These are phyloP conservation scores for Eledone cirrhosa DNA, from an alignment of 2,888 invertebrate genomes.

Conservation along the genomic window DNA sequence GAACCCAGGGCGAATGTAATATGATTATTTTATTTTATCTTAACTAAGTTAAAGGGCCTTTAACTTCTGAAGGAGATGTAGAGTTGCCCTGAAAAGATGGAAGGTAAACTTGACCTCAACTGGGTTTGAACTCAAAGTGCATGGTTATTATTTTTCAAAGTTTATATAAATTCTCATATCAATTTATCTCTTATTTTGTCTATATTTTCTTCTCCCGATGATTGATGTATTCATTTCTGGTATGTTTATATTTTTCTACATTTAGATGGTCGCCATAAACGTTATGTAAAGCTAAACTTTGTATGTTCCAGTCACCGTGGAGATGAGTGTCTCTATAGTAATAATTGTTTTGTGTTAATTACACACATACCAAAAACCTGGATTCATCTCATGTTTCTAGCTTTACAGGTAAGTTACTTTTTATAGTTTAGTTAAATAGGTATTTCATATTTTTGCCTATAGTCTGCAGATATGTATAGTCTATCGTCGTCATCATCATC, in stretches of 20 bases:
- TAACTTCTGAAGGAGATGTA: no score
- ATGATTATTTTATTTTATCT: no score
- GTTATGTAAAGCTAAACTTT: constrained; percentile 87
- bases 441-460: no score
- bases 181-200: neutral
- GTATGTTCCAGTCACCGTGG: constrained; percentile 79
- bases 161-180: no score
- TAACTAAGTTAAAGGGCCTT: no score
- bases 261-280: constrained; percentile 82
- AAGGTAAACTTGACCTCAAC: no score
- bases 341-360: constrained; percentile 68
- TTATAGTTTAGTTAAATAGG: neutral
- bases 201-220: neutral
- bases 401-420: constrained; percentile 75
- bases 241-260: constrained; percentile 38
- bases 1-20: no score
- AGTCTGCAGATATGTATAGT: no score
- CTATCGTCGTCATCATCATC: no score
- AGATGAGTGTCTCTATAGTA: constrained; percentile 83
- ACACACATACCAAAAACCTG: constrained; percentile 84
- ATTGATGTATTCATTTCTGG: neutral
- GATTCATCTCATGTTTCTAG: constrained; percentile 96
- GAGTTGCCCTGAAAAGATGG: no score
- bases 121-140: no score
- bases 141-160: no score